phyloP scores from a whole-genome alignment of 2,113 vertebrate genomes.

The Otis tarda region DNA sequence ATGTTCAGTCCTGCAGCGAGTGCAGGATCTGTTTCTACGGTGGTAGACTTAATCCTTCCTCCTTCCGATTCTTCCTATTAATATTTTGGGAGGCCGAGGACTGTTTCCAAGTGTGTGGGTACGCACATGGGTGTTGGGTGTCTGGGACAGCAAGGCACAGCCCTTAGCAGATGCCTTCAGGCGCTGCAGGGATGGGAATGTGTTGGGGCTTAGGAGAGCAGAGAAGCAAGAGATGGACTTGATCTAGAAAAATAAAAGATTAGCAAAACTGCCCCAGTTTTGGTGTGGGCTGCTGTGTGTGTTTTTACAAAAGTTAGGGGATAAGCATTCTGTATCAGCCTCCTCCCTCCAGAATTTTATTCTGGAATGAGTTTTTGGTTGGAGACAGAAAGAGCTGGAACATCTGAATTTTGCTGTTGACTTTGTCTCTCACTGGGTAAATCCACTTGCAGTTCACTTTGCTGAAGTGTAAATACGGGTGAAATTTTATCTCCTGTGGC shows the following conservation, averaged over 20 bases:
- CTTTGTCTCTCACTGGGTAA: background rate
- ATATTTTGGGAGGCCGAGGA: background rate
- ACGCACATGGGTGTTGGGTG: background rate
- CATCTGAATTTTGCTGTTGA: background rate
- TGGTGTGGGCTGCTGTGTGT: background rate
- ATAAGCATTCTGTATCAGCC: background rate
- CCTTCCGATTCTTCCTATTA: background rate
- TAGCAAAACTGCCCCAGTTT: background rate
- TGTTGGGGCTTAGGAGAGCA: background rate
- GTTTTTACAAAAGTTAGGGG: background rate
- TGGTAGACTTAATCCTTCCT: background rate
- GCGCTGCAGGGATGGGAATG: background rate
- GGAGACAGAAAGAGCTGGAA: background rate
- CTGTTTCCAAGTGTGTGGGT: background rate
- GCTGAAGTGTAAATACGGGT: background rate
- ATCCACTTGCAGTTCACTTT: background rate
- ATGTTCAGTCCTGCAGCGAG: fast-evolving
- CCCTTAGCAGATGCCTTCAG: background rate
- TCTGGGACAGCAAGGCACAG: background rate
- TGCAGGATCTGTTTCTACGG: background rate
- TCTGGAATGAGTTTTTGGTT: background rate
- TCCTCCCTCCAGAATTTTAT: background rate
- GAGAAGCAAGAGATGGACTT: background rate
- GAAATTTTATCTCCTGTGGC: constrained; percentile 6
- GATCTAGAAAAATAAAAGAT: background rate